Evolutionary conservation across 2,113 vertebrate genomes (phyloP), one percentile per base, ranked within the genome.

Genomic region (Nettapus auritus): DNA sequence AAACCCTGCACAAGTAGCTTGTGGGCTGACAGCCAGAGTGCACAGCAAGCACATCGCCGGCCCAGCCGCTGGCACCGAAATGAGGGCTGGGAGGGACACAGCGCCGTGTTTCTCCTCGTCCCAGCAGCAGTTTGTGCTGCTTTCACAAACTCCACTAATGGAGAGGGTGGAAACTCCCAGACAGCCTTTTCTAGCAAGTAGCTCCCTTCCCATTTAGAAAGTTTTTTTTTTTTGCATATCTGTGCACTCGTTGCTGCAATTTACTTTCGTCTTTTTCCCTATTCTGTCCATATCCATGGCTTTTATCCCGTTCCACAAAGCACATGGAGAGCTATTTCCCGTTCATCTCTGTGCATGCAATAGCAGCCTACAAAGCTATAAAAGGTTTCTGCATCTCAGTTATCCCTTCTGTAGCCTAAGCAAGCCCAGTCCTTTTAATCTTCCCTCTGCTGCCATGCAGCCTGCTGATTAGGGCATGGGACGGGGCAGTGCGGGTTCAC

Each of bases 261-360:
- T 67, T 23, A 12, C 52, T 86, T 70, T 60, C 22, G 11, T 74
- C 22, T 52, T 68, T 40, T 76, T 57, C 59, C 46, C 78, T 57
- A 9, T 36, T 70, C 50, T 75, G 50, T 36, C 62, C 38, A 67
- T 62, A 52, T 6, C 36, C 20, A 10, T 44, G 63, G n/a, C 50
- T 69, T 78, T 75, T 69, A 74, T 44, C 40, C 44, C 25, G 29
- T 46, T 73, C 60, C 73, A 31, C 52, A 17, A 20, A 21, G 33
- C 31, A 28, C 11, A 18, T 3, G 17, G 20, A 1, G 3, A 79
- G 29, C n/a, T 63, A 21, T 22, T 74, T 78, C 40, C 4, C 25
- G 18, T 48, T 22, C 8, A 1, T 36, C 60, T 63, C 60, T 68
- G 25, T 0, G 0, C n/a, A 73, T 0, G 0, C 33, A 40, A 22